Evolutionary conservation across 1,140 invertebrate species (phyloP), one percentile per base, ranked within the genome.

Genomic region (Triops cancriformis): DNA sequence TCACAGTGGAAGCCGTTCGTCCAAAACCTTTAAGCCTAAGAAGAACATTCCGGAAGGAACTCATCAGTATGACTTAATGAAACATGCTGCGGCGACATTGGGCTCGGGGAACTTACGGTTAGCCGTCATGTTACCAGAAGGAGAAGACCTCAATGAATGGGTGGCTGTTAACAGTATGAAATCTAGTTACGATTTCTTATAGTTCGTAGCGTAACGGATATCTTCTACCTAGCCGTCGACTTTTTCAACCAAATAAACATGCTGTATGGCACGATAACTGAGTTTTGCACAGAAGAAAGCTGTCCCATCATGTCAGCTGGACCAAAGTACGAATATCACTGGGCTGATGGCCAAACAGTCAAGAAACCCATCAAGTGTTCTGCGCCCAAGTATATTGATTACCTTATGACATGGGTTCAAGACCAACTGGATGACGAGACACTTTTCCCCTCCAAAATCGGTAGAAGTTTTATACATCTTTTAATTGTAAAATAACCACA

Each of bases 211-310:
- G n/a, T 37, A 18, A 37, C 14, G 74, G 23, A 72, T 80, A 79
- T 79, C 80, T 81, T 81, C 81, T 83, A 89, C 88, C 75, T 85
- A 98, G 97, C 97, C 84, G 97, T 99, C 73, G 97, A 99, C 86
- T 98, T 99, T 84, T 99, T 98, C 86, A 99, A 99, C 85, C 97
- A 99, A 90, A 99, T 99, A 82, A 99, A 98, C 85, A 99, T 99
- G 98, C 87, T 99, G 73, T 99, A 99, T 84, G 98, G 98, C 6
- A 99, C 97, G 12, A 98, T 99, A 82, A 98, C 97, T 31, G 98
- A 99, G 85, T 98, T 98, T 86, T 99, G 98, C 85, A 98, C 96
- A 0, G 96, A 98, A 85, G 95, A 98, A 81, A 95, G 93, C 80
- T 99, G 98, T 87, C 91, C 96, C 18, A 96, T 98, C 77, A 99